phyloP scores from a whole-genome alignment of 2,888 invertebrate genomes.

The Imbricaverruca yamaguchii region DNA sequence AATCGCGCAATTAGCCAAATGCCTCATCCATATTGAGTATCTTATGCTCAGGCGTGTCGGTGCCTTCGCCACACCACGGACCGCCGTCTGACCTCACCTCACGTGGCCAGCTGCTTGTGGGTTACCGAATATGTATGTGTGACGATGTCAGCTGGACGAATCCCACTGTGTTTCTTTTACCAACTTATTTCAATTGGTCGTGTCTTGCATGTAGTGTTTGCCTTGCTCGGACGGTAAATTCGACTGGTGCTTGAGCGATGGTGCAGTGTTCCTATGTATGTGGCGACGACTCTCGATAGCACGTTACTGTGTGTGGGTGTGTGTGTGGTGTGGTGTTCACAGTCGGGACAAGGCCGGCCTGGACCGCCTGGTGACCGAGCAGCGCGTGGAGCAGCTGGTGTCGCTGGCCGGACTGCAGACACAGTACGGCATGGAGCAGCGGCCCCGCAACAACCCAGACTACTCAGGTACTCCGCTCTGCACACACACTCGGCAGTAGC shows the following conservation, averaged over 20 bases:
- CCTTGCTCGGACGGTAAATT: background rate
- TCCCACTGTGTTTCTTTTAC: background rate
- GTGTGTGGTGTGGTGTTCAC: slow-evolving; percentile 41
- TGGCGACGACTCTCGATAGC: no score
- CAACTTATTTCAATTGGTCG: background rate
- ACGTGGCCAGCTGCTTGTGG: no score
- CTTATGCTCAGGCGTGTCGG: no score
- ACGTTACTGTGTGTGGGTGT: no score
- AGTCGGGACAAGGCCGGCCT: slow-evolving; percentile 71
- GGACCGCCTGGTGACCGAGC: slow-evolving; percentile 57
- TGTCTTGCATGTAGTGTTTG: background rate
- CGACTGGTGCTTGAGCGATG: no score
- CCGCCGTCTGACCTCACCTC: no score
- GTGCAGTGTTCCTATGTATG: no score
- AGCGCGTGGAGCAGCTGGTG: slow-evolving; percentile 60
- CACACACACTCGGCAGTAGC: no score
- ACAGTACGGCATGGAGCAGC: background rate
- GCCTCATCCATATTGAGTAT: no score
- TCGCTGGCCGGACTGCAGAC: slow-evolving; percentile 1
- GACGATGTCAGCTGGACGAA: background rate
- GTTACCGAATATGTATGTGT: no score
- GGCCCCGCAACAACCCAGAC: slow-evolving; percentile 1
- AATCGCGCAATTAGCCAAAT: no score
- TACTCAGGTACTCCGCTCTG: background rate
- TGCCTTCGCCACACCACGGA: no score